Conservation (phyloP, 1,140 invertebrate species). For the Rhizoglyphus robini region DNA sequence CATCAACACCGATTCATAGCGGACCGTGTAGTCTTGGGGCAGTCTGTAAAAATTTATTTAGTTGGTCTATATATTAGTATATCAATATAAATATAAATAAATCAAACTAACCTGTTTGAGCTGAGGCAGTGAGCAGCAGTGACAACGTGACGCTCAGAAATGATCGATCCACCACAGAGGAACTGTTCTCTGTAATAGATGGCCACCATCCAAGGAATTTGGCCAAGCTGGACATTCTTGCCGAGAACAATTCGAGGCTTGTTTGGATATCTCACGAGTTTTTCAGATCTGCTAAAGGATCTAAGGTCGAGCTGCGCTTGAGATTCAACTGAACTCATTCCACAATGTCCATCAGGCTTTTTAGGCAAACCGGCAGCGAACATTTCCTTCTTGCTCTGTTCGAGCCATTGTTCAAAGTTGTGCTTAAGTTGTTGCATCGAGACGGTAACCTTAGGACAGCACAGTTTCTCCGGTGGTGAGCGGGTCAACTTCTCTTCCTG, state of each 20-base stretch:
- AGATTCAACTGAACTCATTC: neutral
- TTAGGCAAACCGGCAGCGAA: neutral
- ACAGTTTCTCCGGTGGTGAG: neutral
- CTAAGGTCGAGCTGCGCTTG: neutral
- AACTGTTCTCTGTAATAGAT: constrained; percentile 32
- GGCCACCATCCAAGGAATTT: constrained; percentile 11
- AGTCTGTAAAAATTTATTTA: constrained; percentile 11
- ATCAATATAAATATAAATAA: neutral
- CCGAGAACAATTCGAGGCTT: constrained; percentile 5
- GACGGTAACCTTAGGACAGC: neutral
- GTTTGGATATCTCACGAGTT: neutral
- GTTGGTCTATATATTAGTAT: too few species aligned
- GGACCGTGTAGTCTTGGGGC: constrained; percentile 4
- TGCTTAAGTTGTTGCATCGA: neutral
- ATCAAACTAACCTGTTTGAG: neutral
- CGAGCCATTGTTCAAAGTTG: neutral
- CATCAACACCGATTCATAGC: constrained; percentile 34
- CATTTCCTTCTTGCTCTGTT: neutral
- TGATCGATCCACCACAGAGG: constrained; percentile 68
- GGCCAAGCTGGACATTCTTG: neutral
- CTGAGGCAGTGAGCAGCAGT: constrained; percentile 42
- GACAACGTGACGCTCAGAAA: constrained; percentile 75
- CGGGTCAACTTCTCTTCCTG: neutral
- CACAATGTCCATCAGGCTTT: neutral
- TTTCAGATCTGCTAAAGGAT: too few species aligned